Base-by-base conservation (phyloP, 2,888 invertebrate species). In the Aphidoletes aphidimyza region DNA sequence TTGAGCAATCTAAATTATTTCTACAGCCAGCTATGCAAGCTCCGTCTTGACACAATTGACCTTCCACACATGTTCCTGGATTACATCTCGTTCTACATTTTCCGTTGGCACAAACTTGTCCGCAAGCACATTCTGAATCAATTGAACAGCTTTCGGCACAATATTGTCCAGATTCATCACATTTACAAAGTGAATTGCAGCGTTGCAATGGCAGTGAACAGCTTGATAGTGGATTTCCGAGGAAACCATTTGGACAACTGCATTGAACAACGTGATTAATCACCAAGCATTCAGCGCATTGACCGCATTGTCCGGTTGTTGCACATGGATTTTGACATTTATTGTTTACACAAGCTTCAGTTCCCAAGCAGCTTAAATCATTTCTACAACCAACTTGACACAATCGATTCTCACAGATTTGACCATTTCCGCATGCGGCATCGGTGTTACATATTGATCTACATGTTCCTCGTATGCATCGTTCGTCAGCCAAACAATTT, bases 341-440 rank as follows among this genome's bases (percentile, higher is more conserved):
- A 87, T 95, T 95, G 88, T 94, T 94, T 78, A 96, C 91, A 88
- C 97, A 97, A 19, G 96, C 94, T 89, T 96, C 93, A 85, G 94
- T 92, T 86, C 91, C 91, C 11, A 93, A 91, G 88, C 97, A 97
- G 19, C 94, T 93, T 81, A 93, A 93, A 88, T 97, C 97, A 88
- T 94, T 95, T 85, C 97, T 93, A 88, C 97, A 97, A 83, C 97
- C 97, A 87, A 94, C 93, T 88, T 95, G 93, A 88, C 97, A 97
- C 86, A 97, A 92, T 87, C 96, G 92, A 87, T 95, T 95, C 89
- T 95, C 95, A 88, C 97, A 97, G 87, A 97, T 96, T 89, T 96
- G 95, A 86, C 95, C 94, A 19, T 92, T 91, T 30, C 93, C 93
- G 88, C 97, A 97, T 85, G 94, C 93, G 19, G 93, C 92, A 88